These are phyloP conservation scores for Drosophila mercatorum DNA, from an alignment of 2,888 invertebrate species.

Conservation along the genomic window DNA sequence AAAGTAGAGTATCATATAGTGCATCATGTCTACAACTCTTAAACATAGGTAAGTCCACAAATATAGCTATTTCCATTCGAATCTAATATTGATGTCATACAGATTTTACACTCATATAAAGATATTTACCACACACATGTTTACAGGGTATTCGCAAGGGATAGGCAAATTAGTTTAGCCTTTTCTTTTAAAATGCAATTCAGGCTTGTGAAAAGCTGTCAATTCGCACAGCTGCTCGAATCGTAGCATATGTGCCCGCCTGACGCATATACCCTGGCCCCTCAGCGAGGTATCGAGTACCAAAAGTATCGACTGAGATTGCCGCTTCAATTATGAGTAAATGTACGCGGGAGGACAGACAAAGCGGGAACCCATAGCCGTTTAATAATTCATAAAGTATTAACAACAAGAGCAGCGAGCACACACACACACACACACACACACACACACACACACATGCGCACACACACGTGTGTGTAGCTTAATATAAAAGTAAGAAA, in stretches of 20 bases:
- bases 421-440: neutral
- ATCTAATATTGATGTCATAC: no score
- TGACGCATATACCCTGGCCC: neutral
- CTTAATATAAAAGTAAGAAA: constrained; percentile 39
- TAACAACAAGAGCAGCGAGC: constrained; percentile 15
- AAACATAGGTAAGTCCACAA: no score
- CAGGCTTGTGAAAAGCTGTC: neutral
- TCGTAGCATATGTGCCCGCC: neutral
- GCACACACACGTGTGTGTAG: neutral
- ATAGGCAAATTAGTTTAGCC: constrained; percentile 10
- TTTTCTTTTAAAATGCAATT: constrained; percentile 26
- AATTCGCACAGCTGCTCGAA: constrained; percentile 12
- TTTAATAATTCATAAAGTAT: constrained; percentile 55
- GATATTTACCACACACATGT: neutral
- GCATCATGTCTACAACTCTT: no score
- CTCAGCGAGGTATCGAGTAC: constrained; percentile 25
- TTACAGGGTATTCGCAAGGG: constrained; percentile 7
- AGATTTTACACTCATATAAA: neutral
- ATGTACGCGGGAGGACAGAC: constrained; percentile 38
- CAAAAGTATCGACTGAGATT: constrained; percentile 35
- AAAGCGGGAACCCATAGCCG: constrained; percentile 38
- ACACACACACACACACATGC: constrained; percentile 7
- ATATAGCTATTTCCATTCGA: no score
- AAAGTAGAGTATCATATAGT: no score
- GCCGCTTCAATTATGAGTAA: constrained; percentile 54